Evolutionary conservation across 2,797 vertebrate genomes (phyloP).

Genomic region (Poecilia picta): DNA sequence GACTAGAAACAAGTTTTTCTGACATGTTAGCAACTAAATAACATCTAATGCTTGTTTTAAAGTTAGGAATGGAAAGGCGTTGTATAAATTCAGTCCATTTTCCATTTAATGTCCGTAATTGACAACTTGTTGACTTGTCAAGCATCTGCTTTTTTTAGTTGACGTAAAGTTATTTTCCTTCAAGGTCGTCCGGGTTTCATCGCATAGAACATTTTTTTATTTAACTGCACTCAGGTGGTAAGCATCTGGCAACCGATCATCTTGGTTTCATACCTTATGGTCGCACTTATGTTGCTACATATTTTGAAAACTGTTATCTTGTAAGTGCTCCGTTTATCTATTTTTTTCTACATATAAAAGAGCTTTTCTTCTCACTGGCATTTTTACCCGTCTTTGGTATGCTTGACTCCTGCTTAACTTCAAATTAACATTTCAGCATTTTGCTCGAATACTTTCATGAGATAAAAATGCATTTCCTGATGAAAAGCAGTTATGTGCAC

Average conservation of each 20-base stretch:
- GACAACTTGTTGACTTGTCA: background rate
- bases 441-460: background rate
- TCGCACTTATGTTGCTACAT: background rate
- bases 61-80: background rate
- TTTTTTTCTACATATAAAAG: too few species aligned
- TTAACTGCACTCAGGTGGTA: background rate
- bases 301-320: background rate
- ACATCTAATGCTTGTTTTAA: background rate
- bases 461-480: background rate
- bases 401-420: background rate
- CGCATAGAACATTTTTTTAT: background rate
- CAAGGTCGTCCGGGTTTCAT: background rate
- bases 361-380: background rate
- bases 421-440: background rate
- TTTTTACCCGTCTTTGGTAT: background rate
- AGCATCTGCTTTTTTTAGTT: background rate
- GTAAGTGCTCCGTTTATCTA: too few species aligned
- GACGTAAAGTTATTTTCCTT: background rate
- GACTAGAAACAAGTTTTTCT: background rate
- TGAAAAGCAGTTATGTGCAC: background rate
- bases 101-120: background rate
- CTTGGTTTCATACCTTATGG: background rate
- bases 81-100: background rate
- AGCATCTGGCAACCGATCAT: constrained; percentile 4
- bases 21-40: background rate